Conservation (phyloP, 2,888 invertebrate species). For the Beris morrisii region DNA sequence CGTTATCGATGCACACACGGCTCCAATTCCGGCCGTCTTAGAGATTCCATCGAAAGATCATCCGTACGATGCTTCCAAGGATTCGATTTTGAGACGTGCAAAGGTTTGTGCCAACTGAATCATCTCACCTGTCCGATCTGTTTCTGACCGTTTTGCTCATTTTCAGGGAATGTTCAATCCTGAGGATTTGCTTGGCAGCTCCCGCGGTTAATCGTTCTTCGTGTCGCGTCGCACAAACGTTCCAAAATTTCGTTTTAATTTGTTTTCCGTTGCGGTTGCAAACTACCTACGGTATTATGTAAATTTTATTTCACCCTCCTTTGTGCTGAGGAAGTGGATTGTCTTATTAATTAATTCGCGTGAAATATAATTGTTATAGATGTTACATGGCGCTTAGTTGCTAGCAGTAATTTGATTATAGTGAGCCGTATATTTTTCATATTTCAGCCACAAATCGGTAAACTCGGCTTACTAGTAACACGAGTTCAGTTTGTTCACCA, state of each 20-base stretch:
- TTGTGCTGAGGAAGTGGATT: neutral
- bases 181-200: conserved; percentile 68
- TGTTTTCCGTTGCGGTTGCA: conserved; percentile 13
- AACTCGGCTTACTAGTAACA: too few relatives aligned
- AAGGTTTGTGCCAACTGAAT: conserved; percentile 64
- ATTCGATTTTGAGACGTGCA: conserved; percentile 93
- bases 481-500: too few relatives aligned
- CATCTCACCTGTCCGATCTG: conserved; percentile 3
- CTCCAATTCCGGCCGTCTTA: conserved; percentile 92
- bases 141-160: conserved; percentile 43
- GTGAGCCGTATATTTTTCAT: too few relatives aligned
- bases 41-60: conserved; percentile 97
- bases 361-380: neutral
- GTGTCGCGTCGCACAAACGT: neutral
- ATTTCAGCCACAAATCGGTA: too few relatives aligned
- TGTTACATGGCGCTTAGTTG: neutral
- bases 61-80: conserved; percentile 98
- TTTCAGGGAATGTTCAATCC: conserved; percentile 87
- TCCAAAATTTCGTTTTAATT: conserved; percentile 18
- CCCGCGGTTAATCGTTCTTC: conserved; percentile 33
- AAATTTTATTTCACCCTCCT: conserved; percentile 10
- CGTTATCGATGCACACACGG: conserved; percentile 89
- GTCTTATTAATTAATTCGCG: too few relatives aligned
- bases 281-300: conserved; percentile 18
- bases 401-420: neutral